These are phyloP conservation scores for Nanorana parkeri DNA, from an alignment of 2,113 vertebrate genomes.

Conservation along the genomic window DNA sequence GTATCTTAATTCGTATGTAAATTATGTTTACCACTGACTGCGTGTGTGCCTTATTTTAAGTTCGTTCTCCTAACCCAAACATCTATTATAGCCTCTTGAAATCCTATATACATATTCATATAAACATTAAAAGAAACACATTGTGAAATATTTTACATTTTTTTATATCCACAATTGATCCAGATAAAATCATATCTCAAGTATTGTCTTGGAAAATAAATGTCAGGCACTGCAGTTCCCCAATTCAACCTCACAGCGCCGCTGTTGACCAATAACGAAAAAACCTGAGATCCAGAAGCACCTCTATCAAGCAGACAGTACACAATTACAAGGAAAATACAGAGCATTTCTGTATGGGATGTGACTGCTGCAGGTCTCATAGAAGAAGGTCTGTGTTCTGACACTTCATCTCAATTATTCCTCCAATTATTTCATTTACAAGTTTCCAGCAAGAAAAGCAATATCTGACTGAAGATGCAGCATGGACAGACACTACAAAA, in stretches of 20 bases:
- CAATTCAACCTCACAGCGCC: conserved; percentile 47
- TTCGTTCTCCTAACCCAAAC: no score
- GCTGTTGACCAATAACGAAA: conserved; percentile 47
- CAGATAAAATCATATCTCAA: not conserved
- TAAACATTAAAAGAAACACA: no score
- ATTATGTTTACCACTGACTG: no score
- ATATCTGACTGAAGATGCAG: conserved; percentile 37
- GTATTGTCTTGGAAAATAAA: not conserved
- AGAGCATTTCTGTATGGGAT: conserved; percentile 24
- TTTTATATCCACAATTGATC: no score
- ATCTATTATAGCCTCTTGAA: no score
- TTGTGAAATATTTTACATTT: no score
- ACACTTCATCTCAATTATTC: not conserved
- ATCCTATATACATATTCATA: no score
- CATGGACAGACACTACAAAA: not conserved
- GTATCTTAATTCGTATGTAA: no score
- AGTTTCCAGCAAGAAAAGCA: not conserved
- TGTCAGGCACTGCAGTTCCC: conserved; percentile 30
- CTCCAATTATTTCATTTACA: not conserved
- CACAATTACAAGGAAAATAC: conserved; percentile 18
- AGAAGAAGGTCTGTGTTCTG: not conserved
- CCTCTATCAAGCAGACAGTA: not conserved
- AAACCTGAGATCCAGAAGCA: conserved; percentile 11
- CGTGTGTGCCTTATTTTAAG: no score
- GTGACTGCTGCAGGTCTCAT: not conserved